A percentile compares a stretch with the other conserved stretches of the same genome.
Conservation (phyloP, 2,888 invertebrate species). For the Dynastes maya region DNA sequence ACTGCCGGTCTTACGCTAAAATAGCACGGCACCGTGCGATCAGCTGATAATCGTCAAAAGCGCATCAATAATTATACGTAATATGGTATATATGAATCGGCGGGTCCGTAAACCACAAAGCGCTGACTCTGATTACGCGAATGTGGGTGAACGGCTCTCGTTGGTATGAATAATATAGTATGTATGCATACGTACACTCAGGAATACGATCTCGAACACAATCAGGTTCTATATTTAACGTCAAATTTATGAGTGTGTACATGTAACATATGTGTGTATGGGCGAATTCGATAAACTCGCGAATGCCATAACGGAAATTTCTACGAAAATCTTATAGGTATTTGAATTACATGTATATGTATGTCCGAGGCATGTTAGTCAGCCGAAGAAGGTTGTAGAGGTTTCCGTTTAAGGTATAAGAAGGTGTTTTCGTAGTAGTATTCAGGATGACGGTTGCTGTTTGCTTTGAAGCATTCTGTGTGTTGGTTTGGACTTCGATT, state of each 20-base stretch:
- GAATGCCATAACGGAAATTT: not conserved
- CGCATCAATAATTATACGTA: conserved; percentile 21
- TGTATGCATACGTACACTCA: not conserved
- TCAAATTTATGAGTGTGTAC: conserved; percentile 4
- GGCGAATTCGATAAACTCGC: not conserved
- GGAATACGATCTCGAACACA: conserved; percentile 16
- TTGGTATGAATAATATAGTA: conserved; percentile 19
- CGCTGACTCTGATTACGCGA: conserved; percentile 24
- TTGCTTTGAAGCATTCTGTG: not conserved
- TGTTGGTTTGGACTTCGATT: not conserved
- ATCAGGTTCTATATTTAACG: conserved; percentile 38
- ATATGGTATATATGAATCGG: conserved; percentile 2
- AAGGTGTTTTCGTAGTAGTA: not conserved
- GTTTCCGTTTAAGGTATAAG: not conserved
- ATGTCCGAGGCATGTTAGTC: not conserved
- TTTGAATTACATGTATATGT: not conserved
- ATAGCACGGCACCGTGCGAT: not conserved
- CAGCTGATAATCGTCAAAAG: conserved; percentile 33
- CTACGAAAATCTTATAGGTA: conserved; percentile 14
- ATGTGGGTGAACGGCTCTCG: conserved; percentile 16
- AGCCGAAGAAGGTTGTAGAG: not conserved
- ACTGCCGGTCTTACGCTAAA: conserved; percentile 25
- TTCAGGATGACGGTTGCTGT: not conserved
- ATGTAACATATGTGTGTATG: not conserved
- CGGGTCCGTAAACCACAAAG: conserved; percentile 26